These are phyloP conservation scores for Odobenus rosmarus DNA, from an alignment of 2,113 vertebrate genomes.

Conservation along the genomic window DNA sequence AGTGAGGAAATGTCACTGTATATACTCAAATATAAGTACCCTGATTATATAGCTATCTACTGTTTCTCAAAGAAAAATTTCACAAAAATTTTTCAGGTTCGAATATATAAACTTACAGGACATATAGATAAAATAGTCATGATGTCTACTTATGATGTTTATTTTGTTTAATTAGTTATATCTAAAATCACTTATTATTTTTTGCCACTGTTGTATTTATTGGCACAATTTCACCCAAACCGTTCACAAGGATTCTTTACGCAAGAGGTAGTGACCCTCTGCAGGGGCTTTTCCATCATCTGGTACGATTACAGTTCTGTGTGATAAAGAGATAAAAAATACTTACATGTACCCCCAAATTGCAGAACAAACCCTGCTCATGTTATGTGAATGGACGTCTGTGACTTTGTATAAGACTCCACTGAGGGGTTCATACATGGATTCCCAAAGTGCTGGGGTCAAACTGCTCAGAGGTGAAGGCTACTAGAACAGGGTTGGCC, in stretches of 20 bases:
- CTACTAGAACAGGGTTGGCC: neutral
- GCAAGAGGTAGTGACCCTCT: neutral
- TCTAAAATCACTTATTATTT: neutral
- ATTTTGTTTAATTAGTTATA: neutral
- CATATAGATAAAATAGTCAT: neutral
- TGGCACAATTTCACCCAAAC: neutral
- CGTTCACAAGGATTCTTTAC: neutral
- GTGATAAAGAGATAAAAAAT: neutral
- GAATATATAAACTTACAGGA: neutral
- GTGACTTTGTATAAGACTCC: neutral
- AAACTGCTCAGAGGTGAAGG: neutral
- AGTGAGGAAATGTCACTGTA: neutral
- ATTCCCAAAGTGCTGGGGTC: neutral
- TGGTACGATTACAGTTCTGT: neutral
- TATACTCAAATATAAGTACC: neutral
- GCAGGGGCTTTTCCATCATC: neutral
- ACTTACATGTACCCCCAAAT: neutral
- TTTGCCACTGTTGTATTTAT: neutral
- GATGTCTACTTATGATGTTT: neutral
- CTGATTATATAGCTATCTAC: neutral
- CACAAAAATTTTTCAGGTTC: neutral
- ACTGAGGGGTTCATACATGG: neutral
- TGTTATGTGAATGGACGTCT: neutral
- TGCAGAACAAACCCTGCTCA: neutral
- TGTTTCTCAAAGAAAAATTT: neutral